Evolutionary conservation across 2,797 vertebrate genomes (phyloP), one percentile per base, ranked within the genome.

Genomic region (Tokudaia muenninki): DNA sequence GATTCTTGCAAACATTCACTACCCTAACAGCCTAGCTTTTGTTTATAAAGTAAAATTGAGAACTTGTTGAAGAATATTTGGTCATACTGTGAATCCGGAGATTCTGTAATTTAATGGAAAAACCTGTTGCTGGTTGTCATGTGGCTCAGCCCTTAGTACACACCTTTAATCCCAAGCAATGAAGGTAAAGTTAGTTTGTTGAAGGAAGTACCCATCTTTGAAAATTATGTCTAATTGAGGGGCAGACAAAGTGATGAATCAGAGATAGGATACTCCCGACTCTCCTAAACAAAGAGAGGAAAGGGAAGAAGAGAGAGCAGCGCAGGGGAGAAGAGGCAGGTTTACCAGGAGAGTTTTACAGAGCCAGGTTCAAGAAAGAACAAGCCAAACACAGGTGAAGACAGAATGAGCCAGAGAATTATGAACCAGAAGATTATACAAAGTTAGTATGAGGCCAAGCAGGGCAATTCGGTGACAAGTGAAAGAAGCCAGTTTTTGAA

Each of bases 21-120:
- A 84, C 37, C 31, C 34, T 84, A 70, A 92, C 16, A 82, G 92
- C 92, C 41, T 83, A 83, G 12, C 96, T 50, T 70, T 24, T 78
- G 5, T 79, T 88, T 63, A 83, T 57, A 61, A 94, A 94, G 50
- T 12, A 61, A 83, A 82, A 92, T 29, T 78, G 34, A 96, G 87
- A 92, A n/a, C 16, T 19, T 70, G 67, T 70, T 19, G 67, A 34
- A 70, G 67, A 70, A 70, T n/a, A n/a, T 70, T 8, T 70, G 34
- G n/a, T n/a, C 67, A 67, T 16, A n/a, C 34, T 70, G 67, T n/a
- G 34, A n/a, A n/a, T 34, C 34, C 12, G 2, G 1, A n/a, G 34
- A 70, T 8, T n/a, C 14, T 70, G 67, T 70, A n/a, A n/a, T 19
- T 70, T 70, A 70, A n/a, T n/a, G 67, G 67, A n/a, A n/a, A 70